Conservation (phyloP, 2,113 vertebrate genomes). For the Trogon melanurus region DNA sequence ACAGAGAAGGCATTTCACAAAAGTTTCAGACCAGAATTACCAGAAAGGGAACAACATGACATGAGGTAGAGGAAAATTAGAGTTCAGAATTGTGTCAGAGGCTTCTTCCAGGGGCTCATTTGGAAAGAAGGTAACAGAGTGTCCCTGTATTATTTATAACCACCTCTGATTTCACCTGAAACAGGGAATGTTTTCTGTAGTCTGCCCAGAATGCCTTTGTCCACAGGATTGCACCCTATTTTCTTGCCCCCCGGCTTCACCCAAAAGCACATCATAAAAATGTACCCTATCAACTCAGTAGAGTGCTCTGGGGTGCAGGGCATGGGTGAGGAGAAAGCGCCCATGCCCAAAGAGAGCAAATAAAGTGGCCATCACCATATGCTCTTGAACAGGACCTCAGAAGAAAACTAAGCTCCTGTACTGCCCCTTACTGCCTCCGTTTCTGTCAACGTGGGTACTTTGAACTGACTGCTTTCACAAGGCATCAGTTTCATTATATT, state of each 20-base stretch:
- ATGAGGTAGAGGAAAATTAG: background rate
- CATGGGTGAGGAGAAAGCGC: background rate
- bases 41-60: background rate
- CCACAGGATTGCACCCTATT: background rate
- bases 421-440: background rate
- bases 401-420: background rate
- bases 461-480: background rate
- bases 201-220: background rate
- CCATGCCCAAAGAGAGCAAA: background rate
- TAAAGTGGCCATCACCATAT: rapidly evolving
- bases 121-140: background rate
- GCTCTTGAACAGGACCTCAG: background rate
- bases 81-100: background rate
- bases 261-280: background rate
- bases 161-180: background rate
- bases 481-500: background rate
- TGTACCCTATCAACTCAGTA: background rate
- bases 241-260: background rate
- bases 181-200: background rate
- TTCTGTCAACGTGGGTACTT: background rate
- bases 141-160: background rate
- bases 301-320: background rate
- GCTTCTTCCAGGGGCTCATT: background rate
- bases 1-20: background rate
- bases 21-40: background rate